These are phyloP conservation scores for Anastatus disparis DNA, from an alignment of 1,140 invertebrate genomes.

Conservation along the genomic window DNA sequence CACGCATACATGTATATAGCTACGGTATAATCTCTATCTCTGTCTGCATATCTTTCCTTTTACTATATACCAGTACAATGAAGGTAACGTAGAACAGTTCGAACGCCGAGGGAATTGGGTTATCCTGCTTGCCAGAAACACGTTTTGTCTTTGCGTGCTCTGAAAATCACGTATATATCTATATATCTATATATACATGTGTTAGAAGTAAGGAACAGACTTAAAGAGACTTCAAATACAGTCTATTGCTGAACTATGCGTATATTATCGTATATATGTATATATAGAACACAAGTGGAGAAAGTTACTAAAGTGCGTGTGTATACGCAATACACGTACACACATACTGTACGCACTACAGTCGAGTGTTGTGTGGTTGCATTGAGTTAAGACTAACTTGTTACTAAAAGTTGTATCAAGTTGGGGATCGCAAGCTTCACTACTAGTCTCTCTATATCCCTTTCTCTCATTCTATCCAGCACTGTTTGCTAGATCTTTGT, in stretches of 20 bases:
- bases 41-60: not conserved
- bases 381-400: slow-evolving; percentile 50
- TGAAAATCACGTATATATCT: not conserved
- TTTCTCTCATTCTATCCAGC: not conserved
- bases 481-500: not conserved
- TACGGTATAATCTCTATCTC: too few relatives aligned
- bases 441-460: not conserved
- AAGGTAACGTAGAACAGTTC: slow-evolving; percentile 30
- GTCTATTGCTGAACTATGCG: too few relatives aligned
- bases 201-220: too few relatives aligned
- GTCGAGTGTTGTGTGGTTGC: slow-evolving; percentile 47
- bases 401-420: slow-evolving; percentile 53
- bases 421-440: slow-evolving; percentile 44
- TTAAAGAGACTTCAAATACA: too few relatives aligned
- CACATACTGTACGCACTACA: slow-evolving; percentile 40
- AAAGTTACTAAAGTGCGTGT: slow-evolving; percentile 14
- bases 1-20: too few relatives aligned
- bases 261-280: too few relatives aligned
- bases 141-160: slow-evolving; percentile 33
- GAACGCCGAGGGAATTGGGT: slow-evolving; percentile 52
- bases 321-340: slow-evolving; percentile 3
- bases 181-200: too few relatives aligned
- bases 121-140: slow-evolving; percentile 53
- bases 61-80: not conserved
- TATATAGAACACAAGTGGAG: too few relatives aligned